A percentile compares a stretch with the other conserved stretches of the same genome.
Evolutionary conservation across 2,888 invertebrate genomes (phyloP).

Genomic region (Campoplex nolae): DNA sequence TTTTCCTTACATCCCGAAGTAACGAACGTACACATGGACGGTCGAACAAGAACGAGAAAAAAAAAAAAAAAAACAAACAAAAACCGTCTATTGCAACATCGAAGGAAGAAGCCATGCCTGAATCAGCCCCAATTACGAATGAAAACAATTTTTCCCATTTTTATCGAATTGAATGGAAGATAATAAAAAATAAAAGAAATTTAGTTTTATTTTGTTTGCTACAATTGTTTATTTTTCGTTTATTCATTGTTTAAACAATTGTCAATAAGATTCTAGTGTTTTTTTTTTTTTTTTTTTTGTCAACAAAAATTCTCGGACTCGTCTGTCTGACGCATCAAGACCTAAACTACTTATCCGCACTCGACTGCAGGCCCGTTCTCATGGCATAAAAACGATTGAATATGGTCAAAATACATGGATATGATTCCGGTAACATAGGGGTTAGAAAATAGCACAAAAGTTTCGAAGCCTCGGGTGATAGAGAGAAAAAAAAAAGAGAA

Average conservation of each 20-base stretch:
- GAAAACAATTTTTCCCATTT: neutral
- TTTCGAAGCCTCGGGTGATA: neutral
- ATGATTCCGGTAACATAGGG: neutral
- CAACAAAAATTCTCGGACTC: neutral
- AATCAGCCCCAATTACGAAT: neutral
- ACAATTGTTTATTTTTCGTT: neutral
- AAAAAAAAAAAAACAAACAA: neutral
- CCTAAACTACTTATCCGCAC: neutral
- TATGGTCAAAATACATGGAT: neutral
- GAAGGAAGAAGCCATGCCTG: neutral
- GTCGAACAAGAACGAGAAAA: neutral
- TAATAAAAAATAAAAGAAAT: neutral
- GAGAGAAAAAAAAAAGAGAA: too few species aligned
- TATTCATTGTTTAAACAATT: neutral
- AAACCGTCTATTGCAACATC: neutral
- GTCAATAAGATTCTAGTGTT: neutral
- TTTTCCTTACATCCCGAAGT: constrained; percentile 12
- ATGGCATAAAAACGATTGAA: neutral
- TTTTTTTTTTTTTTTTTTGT: neutral
- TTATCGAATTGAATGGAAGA: neutral
- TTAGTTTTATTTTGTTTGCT: neutral
- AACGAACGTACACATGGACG: neutral
- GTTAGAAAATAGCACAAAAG: neutral
- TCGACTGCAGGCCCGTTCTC: neutral
- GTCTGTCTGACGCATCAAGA: constrained; percentile 10